Evolutionary conservation across 2,888 invertebrate genomes (phyloP), one percentile per base, ranked within the genome.

Genomic region (Heliconius cydno): DNA sequence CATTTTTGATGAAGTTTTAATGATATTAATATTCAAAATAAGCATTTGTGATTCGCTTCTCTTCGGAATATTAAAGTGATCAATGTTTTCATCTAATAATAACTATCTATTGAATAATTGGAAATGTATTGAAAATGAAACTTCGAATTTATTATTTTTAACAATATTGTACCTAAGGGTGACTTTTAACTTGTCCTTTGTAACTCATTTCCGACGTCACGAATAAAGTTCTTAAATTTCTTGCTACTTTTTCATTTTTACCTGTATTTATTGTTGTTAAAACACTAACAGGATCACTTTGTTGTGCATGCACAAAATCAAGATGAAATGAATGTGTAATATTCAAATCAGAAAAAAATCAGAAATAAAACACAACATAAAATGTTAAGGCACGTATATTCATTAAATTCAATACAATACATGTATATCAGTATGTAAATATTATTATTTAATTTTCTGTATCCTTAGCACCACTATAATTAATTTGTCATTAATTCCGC

Each of bases 351-450:
- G 30, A 30, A 30, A 30, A 30, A 30, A 30, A 30, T 30, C 6
- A 34, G 34, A 34, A 86, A 85, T 81, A 85, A 86, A 86, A 87
- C 82, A 84, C 83, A 73, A 65, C 57, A 65, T n/a, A 77, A 85
- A 89, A 89, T 91, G 92, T 92, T 92, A 91, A 89, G 84, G 87
- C 90, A 90, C 88, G 88, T 92, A 89, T 93, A 92, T 91, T 92
- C 88, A 90, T 87, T 89, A 85, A 83, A 85, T 85, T 89, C 88
- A 90, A 86, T 85, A 87, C 86, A 88, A 85, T 86, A 84, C 86
- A 87, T 34, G 30, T 68, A n/a, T 87, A 88, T 87, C 85, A 86
- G 85, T 87, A 84, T 87, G 88, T 90, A 90, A 91, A 90, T 88
- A 85, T 82, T 65, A 84, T 87, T 83, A 86, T 85, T 84, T 83